phyloP scores from a whole-genome alignment of 2,797 vertebrate species.

The Anguilla anguilla region DNA sequence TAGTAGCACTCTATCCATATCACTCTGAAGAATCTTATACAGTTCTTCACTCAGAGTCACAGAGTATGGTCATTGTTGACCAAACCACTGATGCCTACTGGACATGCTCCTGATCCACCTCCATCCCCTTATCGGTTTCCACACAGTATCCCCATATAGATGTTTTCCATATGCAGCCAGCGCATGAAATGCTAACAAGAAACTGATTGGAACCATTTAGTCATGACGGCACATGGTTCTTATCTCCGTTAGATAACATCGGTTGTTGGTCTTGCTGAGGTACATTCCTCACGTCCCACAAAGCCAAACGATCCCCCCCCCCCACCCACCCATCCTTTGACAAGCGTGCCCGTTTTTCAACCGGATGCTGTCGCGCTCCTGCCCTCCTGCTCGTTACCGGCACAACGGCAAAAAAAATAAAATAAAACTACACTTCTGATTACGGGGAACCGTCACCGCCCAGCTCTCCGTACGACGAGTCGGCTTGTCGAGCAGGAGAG shows the following conservation, averaged over 20 bases:
- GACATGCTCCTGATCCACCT: not conserved
- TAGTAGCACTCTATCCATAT: not conserved
- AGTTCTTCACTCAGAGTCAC: not conserved
- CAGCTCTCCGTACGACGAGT: not conserved
- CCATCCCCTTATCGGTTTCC: not conserved
- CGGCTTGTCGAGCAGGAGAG: not conserved
- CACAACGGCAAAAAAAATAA: not conserved
- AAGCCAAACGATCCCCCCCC: not conserved
- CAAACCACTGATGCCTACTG: not conserved
- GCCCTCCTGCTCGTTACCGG: not conserved
- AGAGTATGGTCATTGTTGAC: not conserved
- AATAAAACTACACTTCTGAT: not conserved
- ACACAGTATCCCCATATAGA: not conserved
- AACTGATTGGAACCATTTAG: not conserved
- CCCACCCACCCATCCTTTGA: not conserved
- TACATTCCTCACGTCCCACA: not conserved
- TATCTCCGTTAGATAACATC: not conserved
- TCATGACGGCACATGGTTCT: not conserved
- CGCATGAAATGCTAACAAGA: not conserved
- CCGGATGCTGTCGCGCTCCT: not conserved
- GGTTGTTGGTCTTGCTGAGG: not conserved
- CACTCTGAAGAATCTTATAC: not conserved
- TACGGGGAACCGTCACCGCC: not conserved
- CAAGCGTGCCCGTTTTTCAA: not conserved
- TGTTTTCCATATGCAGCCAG: not conserved